Conservation (phyloP, 2,888 invertebrate species). For the Phaedon cochleariae region DNA sequence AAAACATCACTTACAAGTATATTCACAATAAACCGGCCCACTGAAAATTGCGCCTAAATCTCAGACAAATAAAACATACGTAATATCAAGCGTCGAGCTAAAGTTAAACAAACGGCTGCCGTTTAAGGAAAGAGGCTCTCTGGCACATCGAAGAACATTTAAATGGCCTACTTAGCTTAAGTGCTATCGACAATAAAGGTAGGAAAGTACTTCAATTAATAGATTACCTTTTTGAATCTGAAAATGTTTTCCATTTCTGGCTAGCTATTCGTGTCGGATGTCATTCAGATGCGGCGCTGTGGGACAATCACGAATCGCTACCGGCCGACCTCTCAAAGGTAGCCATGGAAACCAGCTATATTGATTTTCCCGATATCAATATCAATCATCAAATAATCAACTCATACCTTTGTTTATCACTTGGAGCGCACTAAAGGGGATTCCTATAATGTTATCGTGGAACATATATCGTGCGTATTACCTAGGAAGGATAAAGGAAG, state of each 20-base stretch:
- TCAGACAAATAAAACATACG: background rate
- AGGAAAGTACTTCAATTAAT: conserved; percentile 42
- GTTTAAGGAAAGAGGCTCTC: background rate
- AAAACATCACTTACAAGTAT: background rate
- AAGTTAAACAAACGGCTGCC: background rate
- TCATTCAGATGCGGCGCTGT: conserved; percentile 41
- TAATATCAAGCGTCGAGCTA: background rate
- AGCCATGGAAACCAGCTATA: conserved; percentile 4
- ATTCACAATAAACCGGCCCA: background rate
- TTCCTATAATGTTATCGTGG: no score
- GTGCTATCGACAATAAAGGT: conserved; percentile 46
- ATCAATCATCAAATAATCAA: no score
- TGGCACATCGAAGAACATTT: conserved; percentile 11
- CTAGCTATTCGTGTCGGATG: conserved; percentile 58
- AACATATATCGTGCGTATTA: no score
- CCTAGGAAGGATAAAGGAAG: no score
- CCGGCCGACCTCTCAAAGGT: conserved; percentile 5
- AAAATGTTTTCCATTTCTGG: conserved; percentile 61
- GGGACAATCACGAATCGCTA: conserved; percentile 1
- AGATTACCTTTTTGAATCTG: conserved; percentile 61
- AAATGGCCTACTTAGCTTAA: conserved; percentile 38
- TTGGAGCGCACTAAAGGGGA: no score
- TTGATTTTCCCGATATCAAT: background rate
- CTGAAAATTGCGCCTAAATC: background rate
- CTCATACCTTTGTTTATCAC: no score